Conservation (phyloP, 1,140 invertebrate species). For the Aplysia californica region DNA sequence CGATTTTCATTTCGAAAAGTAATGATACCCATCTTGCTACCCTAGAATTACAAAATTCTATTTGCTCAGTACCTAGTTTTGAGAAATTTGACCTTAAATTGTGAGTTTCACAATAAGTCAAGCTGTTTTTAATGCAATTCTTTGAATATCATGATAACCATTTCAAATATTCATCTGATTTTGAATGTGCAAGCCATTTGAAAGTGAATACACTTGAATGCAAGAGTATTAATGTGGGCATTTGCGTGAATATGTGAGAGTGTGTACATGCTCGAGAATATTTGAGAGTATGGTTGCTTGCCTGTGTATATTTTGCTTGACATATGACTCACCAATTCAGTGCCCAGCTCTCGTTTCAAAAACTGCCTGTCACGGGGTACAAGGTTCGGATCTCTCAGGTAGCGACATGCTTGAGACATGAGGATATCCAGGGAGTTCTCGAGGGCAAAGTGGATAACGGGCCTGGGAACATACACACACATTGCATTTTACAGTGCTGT, state of each 20-base stretch:
- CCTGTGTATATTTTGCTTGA: not conserved
- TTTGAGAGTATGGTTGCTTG: not conserved
- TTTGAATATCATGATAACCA: not conserved
- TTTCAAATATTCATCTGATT: not conserved
- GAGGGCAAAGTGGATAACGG: constrained; percentile 50
- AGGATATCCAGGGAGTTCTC: constrained; percentile 58
- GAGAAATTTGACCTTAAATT: too few species aligned
- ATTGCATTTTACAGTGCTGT: too few species aligned
- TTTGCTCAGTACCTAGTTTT: not conserved
- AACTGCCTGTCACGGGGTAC: constrained; percentile 63
- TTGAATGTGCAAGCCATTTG: not conserved
- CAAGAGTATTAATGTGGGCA: too few species aligned
- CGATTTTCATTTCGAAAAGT: not conserved
- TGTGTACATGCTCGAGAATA: not conserved
- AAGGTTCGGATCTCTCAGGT: constrained; percentile 57
- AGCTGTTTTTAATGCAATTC: too few species aligned
- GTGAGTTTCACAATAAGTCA: too few species aligned
- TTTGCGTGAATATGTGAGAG: too few species aligned
- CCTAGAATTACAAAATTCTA: not conserved
- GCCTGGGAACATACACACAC: too few species aligned
- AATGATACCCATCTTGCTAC: not conserved
- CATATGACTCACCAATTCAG: constrained; percentile 57
- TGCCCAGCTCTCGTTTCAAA: constrained; percentile 64
- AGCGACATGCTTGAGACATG: constrained; percentile 64
- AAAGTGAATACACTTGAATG: not conserved